Conservation (phyloP, 1,140 invertebrate genomes). For the Bacillus rossius region DNA sequence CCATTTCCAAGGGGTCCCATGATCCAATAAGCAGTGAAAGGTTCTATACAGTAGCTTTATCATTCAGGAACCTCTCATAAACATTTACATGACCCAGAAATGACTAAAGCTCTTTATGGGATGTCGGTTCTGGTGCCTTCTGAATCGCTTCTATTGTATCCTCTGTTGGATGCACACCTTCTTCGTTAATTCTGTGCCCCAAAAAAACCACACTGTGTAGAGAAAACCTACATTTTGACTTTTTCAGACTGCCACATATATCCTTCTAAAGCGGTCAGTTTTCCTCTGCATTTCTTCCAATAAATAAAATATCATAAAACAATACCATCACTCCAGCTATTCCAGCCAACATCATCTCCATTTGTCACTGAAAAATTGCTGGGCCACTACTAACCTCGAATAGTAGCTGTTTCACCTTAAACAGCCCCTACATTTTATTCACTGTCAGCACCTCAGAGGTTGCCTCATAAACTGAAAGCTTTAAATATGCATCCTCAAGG, state of each 20-base stretch:
- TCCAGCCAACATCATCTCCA: conserved; percentile 31
- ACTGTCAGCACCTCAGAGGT: conserved; percentile 11
- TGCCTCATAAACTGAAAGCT: conserved; percentile 31
- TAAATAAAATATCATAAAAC: background rate
- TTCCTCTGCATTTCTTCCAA: background rate
- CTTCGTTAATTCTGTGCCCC: conserved; percentile 30
- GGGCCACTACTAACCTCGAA: conserved; percentile 43
- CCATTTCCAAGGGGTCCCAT: conserved; percentile 11
- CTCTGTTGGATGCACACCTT: conserved; percentile 29
- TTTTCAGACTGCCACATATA: conserved; percentile 25
- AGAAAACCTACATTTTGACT: conserved; percentile 33
- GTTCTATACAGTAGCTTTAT: conserved; percentile 7
- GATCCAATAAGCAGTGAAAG: background rate
- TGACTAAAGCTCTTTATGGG: conserved; percentile 32
- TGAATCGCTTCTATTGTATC: conserved; percentile 35
- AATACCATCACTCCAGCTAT: conserved; percentile 16
- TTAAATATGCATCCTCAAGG: conserved; percentile 31
- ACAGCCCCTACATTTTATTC: conserved; percentile 44
- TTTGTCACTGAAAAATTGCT: conserved; percentile 37
- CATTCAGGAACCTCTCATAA: conserved; percentile 33
- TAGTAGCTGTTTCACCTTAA: conserved; percentile 40
- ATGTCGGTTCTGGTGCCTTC: conserved; percentile 35
- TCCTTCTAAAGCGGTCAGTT: background rate
- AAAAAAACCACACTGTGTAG: conserved; percentile 29
- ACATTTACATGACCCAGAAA: conserved; percentile 40